These are phyloP conservation scores for Minunthozetes semirufus DNA, from an alignment of 2,888 invertebrate species.

Conservation along the genomic window DNA sequence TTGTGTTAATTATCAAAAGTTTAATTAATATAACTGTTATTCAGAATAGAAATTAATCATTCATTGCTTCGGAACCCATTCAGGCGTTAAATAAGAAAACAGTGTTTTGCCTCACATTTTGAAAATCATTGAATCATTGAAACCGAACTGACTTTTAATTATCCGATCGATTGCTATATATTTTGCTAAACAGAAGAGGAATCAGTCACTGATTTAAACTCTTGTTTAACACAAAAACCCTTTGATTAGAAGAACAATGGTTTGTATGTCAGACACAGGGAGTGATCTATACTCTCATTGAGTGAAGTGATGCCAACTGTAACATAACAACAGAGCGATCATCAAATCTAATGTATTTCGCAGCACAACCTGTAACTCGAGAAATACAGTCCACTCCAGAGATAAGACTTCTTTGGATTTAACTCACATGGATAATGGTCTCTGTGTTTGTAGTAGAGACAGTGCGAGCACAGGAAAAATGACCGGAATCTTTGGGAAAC, in stretches of 20 bases:
- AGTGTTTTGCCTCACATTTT: background rate
- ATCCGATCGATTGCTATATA: background rate
- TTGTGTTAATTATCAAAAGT: too few species aligned
- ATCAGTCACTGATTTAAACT: background rate
- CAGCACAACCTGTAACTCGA: conserved; percentile 15
- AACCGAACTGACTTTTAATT: background rate
- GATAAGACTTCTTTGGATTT: background rate
- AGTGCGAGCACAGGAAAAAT: background rate
- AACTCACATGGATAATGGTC: background rate
- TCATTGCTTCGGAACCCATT: too few species aligned
- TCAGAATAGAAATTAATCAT: too few species aligned
- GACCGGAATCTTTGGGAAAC: conserved; percentile 1
- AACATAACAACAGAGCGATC: conserved; percentile 5
- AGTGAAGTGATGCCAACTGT: conserved; percentile 8
- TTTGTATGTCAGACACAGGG: background rate
- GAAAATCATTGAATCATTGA: background rate
- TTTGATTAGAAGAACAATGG: background rate
- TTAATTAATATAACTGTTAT: too few species aligned
- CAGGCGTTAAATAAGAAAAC: too few species aligned
- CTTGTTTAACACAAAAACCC: background rate
- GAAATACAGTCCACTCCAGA: background rate
- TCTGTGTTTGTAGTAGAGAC: too few species aligned
- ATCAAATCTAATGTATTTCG: conserved; percentile 10
- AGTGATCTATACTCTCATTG: background rate
- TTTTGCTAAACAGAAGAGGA: background rate